Evolutionary conservation across 2,888 invertebrate genomes (phyloP).

Genomic region (Trypoxylon attenuatum): DNA sequence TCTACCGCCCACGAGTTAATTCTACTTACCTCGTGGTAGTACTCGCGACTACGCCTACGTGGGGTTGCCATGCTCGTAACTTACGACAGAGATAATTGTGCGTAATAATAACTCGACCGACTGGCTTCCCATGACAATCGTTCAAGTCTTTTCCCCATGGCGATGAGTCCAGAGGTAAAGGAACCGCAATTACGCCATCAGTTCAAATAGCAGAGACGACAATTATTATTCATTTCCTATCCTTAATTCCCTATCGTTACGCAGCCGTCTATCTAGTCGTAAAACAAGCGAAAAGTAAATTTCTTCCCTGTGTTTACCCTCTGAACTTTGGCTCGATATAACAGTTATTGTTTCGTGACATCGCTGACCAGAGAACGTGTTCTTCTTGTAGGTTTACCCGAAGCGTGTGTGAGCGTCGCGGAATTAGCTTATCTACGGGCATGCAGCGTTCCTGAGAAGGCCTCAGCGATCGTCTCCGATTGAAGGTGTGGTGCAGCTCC

Average conservation of each 20-base stretch:
- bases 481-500: no score
- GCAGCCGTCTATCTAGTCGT: neutral
- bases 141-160: neutral
- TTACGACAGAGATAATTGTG: constrained; percentile 44
- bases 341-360: no score
- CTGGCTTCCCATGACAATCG: neutral
- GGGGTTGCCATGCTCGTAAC: constrained; percentile 21
- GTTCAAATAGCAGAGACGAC: neutral
- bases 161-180: neutral
- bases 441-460: no score
- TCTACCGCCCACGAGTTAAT: constrained; percentile 8
- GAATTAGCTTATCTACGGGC: no score
- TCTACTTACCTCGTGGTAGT: neutral
- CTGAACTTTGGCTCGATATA: no score
- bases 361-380: no score
- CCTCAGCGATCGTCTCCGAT: no score
- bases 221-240: neutral
- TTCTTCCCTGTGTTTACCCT: neutral
- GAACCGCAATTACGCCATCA: constrained; percentile 3
- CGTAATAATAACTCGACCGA: constrained; percentile 19
- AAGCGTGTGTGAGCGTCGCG: no score
- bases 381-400: no score
- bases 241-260: constrained; percentile 7
- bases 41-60: constrained; percentile 12
- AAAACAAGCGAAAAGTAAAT: neutral